Base-by-base conservation (phyloP, 2,888 invertebrate species). In the Antheraea assamensis region DNA sequence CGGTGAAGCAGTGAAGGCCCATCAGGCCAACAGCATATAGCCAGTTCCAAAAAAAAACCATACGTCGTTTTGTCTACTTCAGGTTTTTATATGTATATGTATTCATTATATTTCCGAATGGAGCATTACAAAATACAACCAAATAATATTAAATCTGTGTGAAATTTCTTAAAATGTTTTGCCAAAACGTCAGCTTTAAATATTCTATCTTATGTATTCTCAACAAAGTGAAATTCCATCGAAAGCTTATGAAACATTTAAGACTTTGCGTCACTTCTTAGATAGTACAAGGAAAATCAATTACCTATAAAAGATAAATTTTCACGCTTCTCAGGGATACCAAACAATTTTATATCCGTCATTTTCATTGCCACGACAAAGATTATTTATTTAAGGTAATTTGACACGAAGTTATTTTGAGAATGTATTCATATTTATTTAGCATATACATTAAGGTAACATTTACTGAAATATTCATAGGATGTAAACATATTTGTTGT, bases 201-300 rank as follows among this genome's bases (percentile, higher is more conserved):
- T 64, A 13, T 64, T 64, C 30, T 13, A 64, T 64, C 27, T 64
- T 64, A 58, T 5, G 58, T 58, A 58, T 64, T 64, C 17, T 27
- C 1, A 64, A 17, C 61, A 64, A 17, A 64, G 27, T 19, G 15
- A 58, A 58, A 58, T 58, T 58, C 58, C 30, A 30, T 64, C 27
- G 30, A 64, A 64, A 64, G 61, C 61, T 64, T 64, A 30, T 64
- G 27, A 64, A 64, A 64, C 61, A 64, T 64, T 64, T 64, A 64
- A 64, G 61, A 30, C 30, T 64, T 30, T 27, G 27, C 61, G 61
- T 30, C 27, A 30, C 61, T 64, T 64, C 27, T 71, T 19, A 42
- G 49, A 49, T 13, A 71, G 49, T 71, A 47, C 71, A 71, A n/a
- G 30, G 49, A 71, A 47, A 31, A 55, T 71, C 71, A 31, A 71